phyloP scores from a whole-genome alignment of 53 echinoderm and acorn worm species.

The Henricia sp. region DNA sequence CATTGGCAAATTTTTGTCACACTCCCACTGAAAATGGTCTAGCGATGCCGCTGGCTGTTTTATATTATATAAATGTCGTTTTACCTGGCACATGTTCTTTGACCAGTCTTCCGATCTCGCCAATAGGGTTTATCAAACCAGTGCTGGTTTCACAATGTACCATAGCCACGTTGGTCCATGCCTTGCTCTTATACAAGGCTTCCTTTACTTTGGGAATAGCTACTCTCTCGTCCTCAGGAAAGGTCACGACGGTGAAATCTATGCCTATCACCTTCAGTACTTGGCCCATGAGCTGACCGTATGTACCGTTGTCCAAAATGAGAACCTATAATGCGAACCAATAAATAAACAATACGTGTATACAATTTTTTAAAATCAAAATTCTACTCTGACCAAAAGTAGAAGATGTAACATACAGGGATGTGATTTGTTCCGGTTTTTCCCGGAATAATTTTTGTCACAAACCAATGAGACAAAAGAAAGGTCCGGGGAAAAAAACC shows the following conservation, averaged over 20 bases:
- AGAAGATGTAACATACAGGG: no score
- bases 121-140: slow-evolving; percentile 78
- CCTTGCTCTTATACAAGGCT: slow-evolving; percentile 38
- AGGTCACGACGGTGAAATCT: slow-evolving; percentile 49
- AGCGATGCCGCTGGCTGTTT: no score
- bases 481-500: no score
- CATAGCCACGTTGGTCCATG: slow-evolving; percentile 83
- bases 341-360: no score
- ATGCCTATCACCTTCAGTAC: slow-evolving; percentile 62
- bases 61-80: no score
- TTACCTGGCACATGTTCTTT: slow-evolving; percentile 76
- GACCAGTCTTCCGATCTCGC: slow-evolving; percentile 77
- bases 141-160: slow-evolving; percentile 91
- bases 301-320: slow-evolving; percentile 82
- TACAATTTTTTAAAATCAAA: no score
- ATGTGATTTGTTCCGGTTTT: no score
- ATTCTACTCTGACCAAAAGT: no score
- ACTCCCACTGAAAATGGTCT: no score
- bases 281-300: slow-evolving; percentile 68
- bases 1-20: no score
- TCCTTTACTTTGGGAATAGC: slow-evolving; percentile 55
- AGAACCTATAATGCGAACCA: slow-evolving; percentile 65
- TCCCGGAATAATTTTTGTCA: no score
- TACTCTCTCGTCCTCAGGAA: slow-evolving; percentile 70
- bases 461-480: no score